A percentile compares a stretch with the other conserved stretches of the same genome.
Evolutionary conservation across 2,113 vertebrate genomes (phyloP).

Genomic region (Eira barbara): DNA sequence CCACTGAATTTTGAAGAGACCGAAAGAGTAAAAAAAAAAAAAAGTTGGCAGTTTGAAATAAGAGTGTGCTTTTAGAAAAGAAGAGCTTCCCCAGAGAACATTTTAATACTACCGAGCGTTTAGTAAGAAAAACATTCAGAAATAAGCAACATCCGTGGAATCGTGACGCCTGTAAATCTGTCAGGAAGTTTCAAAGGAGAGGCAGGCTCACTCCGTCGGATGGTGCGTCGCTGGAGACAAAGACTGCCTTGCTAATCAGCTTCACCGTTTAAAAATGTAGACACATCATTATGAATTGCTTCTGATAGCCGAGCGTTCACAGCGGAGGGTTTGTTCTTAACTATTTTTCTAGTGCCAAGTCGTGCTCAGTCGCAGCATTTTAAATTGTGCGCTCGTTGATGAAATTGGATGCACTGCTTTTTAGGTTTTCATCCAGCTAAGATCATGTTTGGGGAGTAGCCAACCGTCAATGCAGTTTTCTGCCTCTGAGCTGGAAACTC

Average conservation of each 20-base stretch:
- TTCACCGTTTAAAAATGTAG: not conserved
- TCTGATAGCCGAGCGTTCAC: not conserved
- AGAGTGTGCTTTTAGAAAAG: not conserved
- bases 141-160: not conserved
- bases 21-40: slow-evolving; percentile 10
- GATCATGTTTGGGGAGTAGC: slow-evolving; percentile 50
- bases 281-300: not conserved
- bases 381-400: slow-evolving; percentile 10
- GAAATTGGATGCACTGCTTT: not conserved
- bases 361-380: not conserved
- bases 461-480: slow-evolving; percentile 33
- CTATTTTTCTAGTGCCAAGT: slow-evolving; percentile 43
- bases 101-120: not conserved
- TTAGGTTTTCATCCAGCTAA: slow-evolving; percentile 47
- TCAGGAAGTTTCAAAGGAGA: not conserved
- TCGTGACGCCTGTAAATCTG: not conserved
- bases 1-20: slow-evolving; percentile 3
- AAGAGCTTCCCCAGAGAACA: not conserved
- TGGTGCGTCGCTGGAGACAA: rapidly evolving
- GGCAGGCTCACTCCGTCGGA: not conserved
- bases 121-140: slow-evolving; percentile 33
- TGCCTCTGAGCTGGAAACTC: slow-evolving; percentile 6
- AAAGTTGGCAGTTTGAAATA: not conserved
- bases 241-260: not conserved
- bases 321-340: not conserved